Evolutionary conservation across 1,140 invertebrate genomes (phyloP), one percentile per base, ranked within the genome.

Genomic region (Seison nebaliae): DNA sequence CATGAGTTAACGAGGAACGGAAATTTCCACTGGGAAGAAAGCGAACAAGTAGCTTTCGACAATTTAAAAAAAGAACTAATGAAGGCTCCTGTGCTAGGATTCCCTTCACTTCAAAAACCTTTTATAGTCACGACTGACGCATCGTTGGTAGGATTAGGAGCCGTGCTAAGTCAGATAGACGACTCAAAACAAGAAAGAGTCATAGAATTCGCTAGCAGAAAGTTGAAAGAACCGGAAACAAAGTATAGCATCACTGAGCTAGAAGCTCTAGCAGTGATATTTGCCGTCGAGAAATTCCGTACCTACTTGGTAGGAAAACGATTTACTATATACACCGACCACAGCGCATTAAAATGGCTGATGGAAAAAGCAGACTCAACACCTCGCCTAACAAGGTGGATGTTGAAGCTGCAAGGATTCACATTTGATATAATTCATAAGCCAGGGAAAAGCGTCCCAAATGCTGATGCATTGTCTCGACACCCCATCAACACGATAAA

Each of bases 231-330:
- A 1, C 43, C 55, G 2, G 64, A 69, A 47, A 36, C 36, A 24
- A 60, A 62, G 18, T 65, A 60, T 39, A 45, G 43, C 4, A 47
- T 48, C 5, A 59, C 53, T 1, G 60, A 66, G 44, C 43, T 58
- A 43, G 63, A 68, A 54, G 46, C 62, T 29, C 43, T 68, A 15
- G 63, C 61, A 4, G 53, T 67, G 6, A 46, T 66, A 4, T 51
- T 51, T 52, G 52, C 51, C 0, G 45, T 65, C 3, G 41, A 58
- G 29, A 49, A 62, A 21, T 66, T 65, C 41, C 30, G 54, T 39
- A 42, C 52, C 15, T 67, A 64, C 47, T 44, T 68, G 2, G 58
- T 55, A 38, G 57, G 56, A 12, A 49, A 35, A 21, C 50, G 58
- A 30, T 67, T 67, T 43, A 57, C 44, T 16, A 49, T 68, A 1